Base-by-base conservation (phyloP, 2,888 invertebrate species). In the Ischnus inquisitorius region DNA sequence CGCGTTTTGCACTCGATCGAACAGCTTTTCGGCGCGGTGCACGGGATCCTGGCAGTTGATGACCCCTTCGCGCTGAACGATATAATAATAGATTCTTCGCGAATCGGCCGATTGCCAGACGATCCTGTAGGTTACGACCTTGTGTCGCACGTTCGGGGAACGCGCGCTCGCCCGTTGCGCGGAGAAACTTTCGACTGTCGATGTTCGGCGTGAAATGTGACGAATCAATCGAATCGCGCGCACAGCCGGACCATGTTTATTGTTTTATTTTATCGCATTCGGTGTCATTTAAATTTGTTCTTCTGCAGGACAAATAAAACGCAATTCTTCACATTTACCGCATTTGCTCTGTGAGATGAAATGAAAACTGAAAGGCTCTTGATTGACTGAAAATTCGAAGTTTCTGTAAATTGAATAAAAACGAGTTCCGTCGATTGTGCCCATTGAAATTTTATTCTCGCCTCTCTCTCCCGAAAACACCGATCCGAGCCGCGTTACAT, bases 181-280 rank as follows among this genome's bases (percentile, higher is more conserved):
- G 84, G 72, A 78, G 48, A 75, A 78, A 74, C 34, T 83, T 72
- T 82, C 83, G 83, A 77, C 84, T 77, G 84, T 84, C 85, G 79
- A 87, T 82, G 87, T 87, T 76, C 83, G 76, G 84, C 84, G 86
- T 87, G 88, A 89, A 88, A 88, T 88, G 79, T 83, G 87, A 83
- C 86, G 82, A 85, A 87, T 84, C 25, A 64, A 71, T 79, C 57
- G 64, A 67, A 68, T 41, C 60, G 34, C 34, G 22, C 39, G 51
- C 46, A 46, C 25, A 3, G 16, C 84, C 84, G 8, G 19, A 12
- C 54, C 12, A 0, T 54, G 10, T 54, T 22, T 10, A 54, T 54
- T 8, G 14, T 12, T 3, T 25, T 25, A 28, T 60, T 60, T 28
- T 28, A 1, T 4, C 3, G 14, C 3, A 6, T 60, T 5, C n/a